phyloP scores from a whole-genome alignment of 2,888 invertebrate genomes.

The Agapostemon virescens region DNA sequence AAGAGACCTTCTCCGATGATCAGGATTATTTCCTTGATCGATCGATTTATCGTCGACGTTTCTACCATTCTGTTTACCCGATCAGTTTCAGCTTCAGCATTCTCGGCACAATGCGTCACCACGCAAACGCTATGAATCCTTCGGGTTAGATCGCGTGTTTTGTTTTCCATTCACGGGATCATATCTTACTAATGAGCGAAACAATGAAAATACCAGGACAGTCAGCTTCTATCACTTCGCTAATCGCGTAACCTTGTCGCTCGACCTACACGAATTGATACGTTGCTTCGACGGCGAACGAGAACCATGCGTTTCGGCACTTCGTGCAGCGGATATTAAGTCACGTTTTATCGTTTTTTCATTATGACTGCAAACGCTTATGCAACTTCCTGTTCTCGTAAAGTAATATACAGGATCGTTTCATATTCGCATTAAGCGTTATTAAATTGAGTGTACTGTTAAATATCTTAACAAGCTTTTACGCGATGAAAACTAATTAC shows the following conservation, averaged over 20 bases:
- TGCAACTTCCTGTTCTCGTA: neutral
- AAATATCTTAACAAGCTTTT: neutral
- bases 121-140: neutral
- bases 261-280: constrained; percentile 41
- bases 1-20: neutral
- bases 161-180: constrained; percentile 17
- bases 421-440: neutral
- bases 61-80: neutral
- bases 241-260: constrained; percentile 55
- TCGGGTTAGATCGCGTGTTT: neutral
- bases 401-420: neutral
- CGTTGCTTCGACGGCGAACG: constrained; percentile 39
- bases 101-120: constrained; percentile 21
- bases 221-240: constrained; percentile 45
- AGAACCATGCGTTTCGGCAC: constrained; percentile 27
- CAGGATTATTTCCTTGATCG: constrained; percentile 23
- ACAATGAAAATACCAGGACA: constrained; percentile 55
- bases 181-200: constrained; percentile 18
- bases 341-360: neutral
- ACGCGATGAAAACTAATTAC: too few relatives aligned
- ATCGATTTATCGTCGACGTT: constrained; percentile 24
- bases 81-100: constrained; percentile 4
- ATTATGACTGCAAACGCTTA: neutral
- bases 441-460: neutral
- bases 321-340: neutral